phyloP scores from a whole-genome alignment of 1,140 invertebrate genomes.

The Brachionus asplanchnoidis region DNA sequence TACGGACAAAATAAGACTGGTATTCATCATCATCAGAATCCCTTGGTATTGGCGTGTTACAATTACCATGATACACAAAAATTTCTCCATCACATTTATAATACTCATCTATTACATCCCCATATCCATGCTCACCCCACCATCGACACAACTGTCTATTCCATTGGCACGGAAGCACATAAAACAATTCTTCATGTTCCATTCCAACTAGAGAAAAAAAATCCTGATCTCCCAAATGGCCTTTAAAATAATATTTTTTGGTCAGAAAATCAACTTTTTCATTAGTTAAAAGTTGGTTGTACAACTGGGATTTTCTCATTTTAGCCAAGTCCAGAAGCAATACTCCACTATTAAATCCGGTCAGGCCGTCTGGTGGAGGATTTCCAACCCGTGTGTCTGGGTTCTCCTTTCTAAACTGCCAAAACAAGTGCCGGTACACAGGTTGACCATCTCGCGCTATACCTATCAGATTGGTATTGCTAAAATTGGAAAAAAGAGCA shows the following conservation, averaged over 20 bases:
- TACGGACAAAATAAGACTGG: not conserved
- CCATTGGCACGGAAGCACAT: constrained; percentile 73
- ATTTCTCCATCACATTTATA: constrained; percentile 66
- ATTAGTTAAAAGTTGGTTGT: constrained; percentile 61
- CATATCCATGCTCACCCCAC: constrained; percentile 75
- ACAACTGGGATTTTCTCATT: constrained; percentile 63
- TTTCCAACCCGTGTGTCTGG: constrained; percentile 63
- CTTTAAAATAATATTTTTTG: constrained; percentile 67
- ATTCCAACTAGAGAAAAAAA: constrained; percentile 72
- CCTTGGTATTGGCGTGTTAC: constrained; percentile 69
- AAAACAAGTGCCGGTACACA: constrained; percentile 73
- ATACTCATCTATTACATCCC: constrained; percentile 70
- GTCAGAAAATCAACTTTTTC: constrained; percentile 62
- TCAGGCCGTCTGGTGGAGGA: constrained; percentile 63
- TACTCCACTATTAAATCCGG: constrained; percentile 77
- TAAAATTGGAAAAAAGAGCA: constrained; percentile 66
- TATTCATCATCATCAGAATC: constrained; percentile 21
- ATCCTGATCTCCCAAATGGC: constrained; percentile 80
- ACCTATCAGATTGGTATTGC: constrained; percentile 65
- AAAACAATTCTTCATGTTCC: constrained; percentile 70
- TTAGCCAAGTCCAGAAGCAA: constrained; percentile 68
- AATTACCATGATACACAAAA: constrained; percentile 76
- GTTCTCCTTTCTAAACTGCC: constrained; percentile 64
- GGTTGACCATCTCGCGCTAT: constrained; percentile 72
- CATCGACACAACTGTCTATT: constrained; percentile 77